Evolutionary conservation across 2,113 vertebrate genomes (phyloP).

Genomic region (Fregetta grallaria): DNA sequence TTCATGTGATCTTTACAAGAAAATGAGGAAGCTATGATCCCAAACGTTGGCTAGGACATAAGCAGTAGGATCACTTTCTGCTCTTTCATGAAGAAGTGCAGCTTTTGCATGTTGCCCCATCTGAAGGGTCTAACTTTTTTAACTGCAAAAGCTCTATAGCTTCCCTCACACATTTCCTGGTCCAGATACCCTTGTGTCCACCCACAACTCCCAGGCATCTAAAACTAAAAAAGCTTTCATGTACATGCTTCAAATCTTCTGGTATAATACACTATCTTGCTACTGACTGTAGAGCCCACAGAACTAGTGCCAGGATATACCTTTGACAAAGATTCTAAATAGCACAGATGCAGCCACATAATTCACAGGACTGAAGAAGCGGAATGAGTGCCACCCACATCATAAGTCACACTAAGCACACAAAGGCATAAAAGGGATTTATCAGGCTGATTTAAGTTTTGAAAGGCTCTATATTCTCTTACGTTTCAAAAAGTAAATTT

Average conservation of each 20-base stretch:
- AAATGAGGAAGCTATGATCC: not conserved
- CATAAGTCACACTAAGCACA: not conserved
- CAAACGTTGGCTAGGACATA: not conserved
- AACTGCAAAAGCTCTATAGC: not conserved
- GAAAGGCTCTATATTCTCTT: not conserved
- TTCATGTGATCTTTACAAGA: not conserved
- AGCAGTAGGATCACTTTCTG: not conserved
- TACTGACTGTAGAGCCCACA: not conserved
- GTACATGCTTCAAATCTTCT: not conserved
- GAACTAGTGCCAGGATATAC: not conserved
- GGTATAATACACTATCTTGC: not conserved
- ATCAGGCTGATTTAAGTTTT: not conserved
- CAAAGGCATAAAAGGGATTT: not conserved
- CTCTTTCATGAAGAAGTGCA: not conserved
- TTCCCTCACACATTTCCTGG: not conserved
- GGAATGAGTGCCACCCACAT: accelerated
- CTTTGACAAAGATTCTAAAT: not conserved
- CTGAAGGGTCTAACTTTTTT: not conserved
- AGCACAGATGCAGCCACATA: not conserved
- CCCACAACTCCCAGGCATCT: not conserved
- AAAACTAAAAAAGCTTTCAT: not conserved
- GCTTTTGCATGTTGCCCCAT: not conserved
- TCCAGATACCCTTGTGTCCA: not conserved
- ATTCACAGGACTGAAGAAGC: not conserved
- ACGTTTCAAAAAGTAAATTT: not conserved